Evolutionary conservation across 2,888 invertebrate species (phyloP).

Genomic region (Parnassius glacialis): DNA sequence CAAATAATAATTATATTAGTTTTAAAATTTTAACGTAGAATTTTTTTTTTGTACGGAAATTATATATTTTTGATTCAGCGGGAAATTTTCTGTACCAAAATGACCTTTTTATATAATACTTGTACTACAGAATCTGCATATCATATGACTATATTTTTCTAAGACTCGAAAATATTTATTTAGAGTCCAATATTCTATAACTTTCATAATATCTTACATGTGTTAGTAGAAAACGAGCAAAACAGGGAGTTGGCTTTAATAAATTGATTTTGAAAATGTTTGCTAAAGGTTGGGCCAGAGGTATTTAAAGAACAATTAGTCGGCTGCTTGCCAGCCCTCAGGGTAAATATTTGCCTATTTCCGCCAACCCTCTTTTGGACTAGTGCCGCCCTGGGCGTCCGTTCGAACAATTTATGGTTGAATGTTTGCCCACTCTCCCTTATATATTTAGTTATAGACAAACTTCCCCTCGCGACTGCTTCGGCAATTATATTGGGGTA

Average conservation of each 20-base stretch:
- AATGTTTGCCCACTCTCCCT: conserved; percentile 70
- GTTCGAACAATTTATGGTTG: conserved; percentile 64
- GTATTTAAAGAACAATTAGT: conserved; percentile 81
- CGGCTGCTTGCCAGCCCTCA: conserved; percentile 72
- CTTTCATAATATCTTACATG: conserved; percentile 26
- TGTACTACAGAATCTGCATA: conserved; percentile 4
- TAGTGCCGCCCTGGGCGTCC: conserved; percentile 66
- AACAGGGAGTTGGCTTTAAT: conserved; percentile 59
- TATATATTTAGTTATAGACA: conserved; percentile 57
- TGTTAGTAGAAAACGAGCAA: conserved; percentile 46
- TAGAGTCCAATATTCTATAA: conserved; percentile 50
- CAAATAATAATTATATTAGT: too few species aligned
- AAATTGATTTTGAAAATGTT: conserved; percentile 75
- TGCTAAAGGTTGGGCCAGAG: conserved; percentile 67
- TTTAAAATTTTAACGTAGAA: too few species aligned
- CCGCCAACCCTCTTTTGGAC: conserved; percentile 74
- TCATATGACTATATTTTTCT: conserved; percentile 46
- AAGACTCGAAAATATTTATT: conserved; percentile 54
- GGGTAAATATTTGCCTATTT: conserved; percentile 76
- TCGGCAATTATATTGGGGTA: conserved; percentile 42
- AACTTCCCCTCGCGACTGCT: conserved; percentile 53
- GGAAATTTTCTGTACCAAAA: too few species aligned
- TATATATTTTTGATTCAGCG: too few species aligned
- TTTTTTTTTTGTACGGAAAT: too few species aligned
- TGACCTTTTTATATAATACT: too few species aligned